Conservation (phyloP, 1,140 invertebrate genomes). For the Euborellia annulipes region DNA sequence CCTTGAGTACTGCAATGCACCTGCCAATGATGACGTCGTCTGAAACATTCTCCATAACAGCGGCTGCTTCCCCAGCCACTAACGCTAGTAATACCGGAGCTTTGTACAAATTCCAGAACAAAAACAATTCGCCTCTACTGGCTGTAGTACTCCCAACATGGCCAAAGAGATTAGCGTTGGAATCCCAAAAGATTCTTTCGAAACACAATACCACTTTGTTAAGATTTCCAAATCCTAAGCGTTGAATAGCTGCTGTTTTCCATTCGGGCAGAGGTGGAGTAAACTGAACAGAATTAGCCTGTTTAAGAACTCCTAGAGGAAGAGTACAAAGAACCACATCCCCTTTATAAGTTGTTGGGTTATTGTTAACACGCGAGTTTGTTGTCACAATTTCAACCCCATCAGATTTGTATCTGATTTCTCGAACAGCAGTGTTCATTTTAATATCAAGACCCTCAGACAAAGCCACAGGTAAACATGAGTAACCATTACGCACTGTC, state of each 20-base stretch:
- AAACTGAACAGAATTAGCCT: slow-evolving; percentile 73
- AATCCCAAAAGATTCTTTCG: slow-evolving; percentile 95
- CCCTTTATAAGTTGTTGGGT: slow-evolving; percentile 53
- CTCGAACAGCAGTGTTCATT: slow-evolving; percentile 76
- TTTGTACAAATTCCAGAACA: slow-evolving; percentile 96
- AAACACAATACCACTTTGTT: slow-evolving; percentile 98
- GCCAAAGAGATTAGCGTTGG: slow-evolving; percentile 87
- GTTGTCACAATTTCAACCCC: slow-evolving; percentile 68
- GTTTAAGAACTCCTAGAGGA: slow-evolving; percentile 89
- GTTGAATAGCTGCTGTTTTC: slow-evolving; percentile 83
- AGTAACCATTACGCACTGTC: slow-evolving; percentile 89
- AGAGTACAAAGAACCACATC: slow-evolving; percentile 94
- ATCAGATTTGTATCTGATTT: slow-evolving; percentile 59
- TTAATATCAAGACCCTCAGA: slow-evolving; percentile 86
- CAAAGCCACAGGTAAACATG: slow-evolving; percentile 85
- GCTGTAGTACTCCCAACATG: slow-evolving; percentile 93
- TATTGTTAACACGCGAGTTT: slow-evolving; percentile 50
- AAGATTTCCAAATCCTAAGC: slow-evolving; percentile 91
- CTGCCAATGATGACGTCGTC: slow-evolving; percentile 96
- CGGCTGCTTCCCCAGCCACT: slow-evolving; percentile 90
- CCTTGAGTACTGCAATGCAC: slow-evolving; percentile 80
- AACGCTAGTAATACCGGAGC: slow-evolving; percentile 89
- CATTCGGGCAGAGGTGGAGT: slow-evolving; percentile 87
- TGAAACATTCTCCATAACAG: slow-evolving; percentile 92
- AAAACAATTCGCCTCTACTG: slow-evolving; percentile 84